Percentiles rank a stretch among this genome's conserved stretches.
phyloP scores from a whole-genome alignment of 2,113 vertebrate species.

The Trematocara zebra region DNA sequence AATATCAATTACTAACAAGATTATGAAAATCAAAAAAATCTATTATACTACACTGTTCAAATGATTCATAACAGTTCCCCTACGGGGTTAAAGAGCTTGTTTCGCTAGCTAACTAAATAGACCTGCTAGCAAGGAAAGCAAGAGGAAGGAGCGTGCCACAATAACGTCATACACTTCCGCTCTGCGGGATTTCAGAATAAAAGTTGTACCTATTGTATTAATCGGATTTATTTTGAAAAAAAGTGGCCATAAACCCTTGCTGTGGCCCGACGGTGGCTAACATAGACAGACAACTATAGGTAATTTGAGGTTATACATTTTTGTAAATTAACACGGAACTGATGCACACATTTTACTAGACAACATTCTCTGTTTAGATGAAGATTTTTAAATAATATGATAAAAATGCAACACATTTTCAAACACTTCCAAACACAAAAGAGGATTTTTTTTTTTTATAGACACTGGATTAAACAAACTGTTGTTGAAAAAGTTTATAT shows the following conservation, averaged over 20 bases:
- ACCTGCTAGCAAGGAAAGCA: slow-evolving; percentile 14
- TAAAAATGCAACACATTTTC: neutral
- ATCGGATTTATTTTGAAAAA: neutral
- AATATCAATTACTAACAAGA: neutral
- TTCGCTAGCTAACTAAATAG: neutral
- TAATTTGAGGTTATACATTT: accelerated
- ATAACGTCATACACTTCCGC: slow-evolving; percentile 23
- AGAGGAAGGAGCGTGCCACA: slow-evolving; percentile 13
- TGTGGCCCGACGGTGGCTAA: neutral
- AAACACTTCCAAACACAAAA: neutral
- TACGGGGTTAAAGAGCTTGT: neutral
- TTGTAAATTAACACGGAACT: neutral
- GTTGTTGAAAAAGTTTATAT: accelerated
- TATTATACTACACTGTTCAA: neutral
- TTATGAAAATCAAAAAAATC: neutral
- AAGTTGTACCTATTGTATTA: neutral
- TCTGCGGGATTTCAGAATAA: slow-evolving; percentile 11
- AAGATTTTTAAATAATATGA: accelerated
- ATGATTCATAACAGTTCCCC: slow-evolving; percentile 32
- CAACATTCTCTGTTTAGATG: neutral
- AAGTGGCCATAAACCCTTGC: neutral
- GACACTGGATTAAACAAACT: neutral
- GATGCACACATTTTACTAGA: neutral
- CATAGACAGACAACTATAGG: neutral
- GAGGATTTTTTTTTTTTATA: neutral